phyloP scores from a whole-genome alignment of 2,797 vertebrate species.

The Poeciliopsis paucimaculata region DNA sequence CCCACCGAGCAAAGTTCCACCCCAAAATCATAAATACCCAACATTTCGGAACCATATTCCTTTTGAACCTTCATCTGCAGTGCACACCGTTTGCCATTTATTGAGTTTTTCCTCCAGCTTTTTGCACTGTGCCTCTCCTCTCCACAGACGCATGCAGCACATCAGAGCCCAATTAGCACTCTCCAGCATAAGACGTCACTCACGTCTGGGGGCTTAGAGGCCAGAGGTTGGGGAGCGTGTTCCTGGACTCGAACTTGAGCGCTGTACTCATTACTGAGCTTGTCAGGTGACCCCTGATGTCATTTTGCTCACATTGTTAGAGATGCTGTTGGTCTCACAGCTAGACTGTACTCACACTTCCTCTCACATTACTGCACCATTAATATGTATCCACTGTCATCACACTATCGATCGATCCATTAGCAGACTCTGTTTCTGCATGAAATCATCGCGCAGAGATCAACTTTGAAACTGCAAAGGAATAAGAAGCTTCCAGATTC shows the following conservation, averaged over 20 bases:
- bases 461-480: conserved; percentile 23
- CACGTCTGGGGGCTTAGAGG: conserved; percentile 47
- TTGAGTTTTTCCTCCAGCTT: conserved; percentile 17
- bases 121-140: conserved; percentile 29
- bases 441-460: conserved; percentile 49
- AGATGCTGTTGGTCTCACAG: conserved; percentile 35
- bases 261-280: conserved; percentile 72
- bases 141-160: conserved; percentile 37
- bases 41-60: conserved; percentile 13
- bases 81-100: conserved; percentile 15
- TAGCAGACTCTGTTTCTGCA: conserved; percentile 47
- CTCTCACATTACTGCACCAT: conserved; percentile 39
- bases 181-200: conserved; percentile 44
- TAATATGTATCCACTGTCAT: conserved; percentile 65
- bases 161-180: conserved; percentile 69
- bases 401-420: conserved; percentile 64
- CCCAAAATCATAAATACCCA: conserved; percentile 18
- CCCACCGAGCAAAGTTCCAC: conserved; percentile 5
- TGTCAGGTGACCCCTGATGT: conserved; percentile 69
- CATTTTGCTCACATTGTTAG: conserved; percentile 68
- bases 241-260: conserved; percentile 56
- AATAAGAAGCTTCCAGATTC: conserved; percentile 43
- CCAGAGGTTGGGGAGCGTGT: conserved; percentile 60
- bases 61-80: conserved; percentile 20
- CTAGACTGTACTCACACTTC: conserved; percentile 29